Evolutionary conservation across 1,140 invertebrate species (phyloP).

Genomic region (Tribolium castaneum): DNA sequence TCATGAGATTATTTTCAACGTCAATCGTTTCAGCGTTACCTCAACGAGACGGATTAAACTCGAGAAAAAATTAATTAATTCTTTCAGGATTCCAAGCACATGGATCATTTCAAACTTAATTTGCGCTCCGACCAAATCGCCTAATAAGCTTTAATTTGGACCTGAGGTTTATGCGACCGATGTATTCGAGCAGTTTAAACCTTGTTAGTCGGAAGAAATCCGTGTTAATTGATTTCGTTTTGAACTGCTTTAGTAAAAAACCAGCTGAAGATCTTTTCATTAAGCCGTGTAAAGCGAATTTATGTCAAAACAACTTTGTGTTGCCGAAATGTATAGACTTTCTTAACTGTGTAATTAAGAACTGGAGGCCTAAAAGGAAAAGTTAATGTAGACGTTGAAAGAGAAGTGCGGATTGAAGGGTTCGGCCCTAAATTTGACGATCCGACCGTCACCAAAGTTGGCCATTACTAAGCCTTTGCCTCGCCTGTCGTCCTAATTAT

Average conservation of each 20-base stretch:
- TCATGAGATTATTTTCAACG: not conserved
- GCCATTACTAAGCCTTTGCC: constrained; percentile 18
- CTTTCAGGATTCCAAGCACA: not conserved
- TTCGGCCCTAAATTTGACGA: constrained; percentile 26
- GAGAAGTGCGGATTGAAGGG: constrained; percentile 8
- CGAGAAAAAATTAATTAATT: not conserved
- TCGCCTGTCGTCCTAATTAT: constrained; percentile 25
- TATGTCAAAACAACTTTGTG: constrained; percentile 10
- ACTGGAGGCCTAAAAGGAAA: constrained; percentile 9
- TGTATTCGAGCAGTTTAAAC: constrained; percentile 4
- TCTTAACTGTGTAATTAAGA: constrained; percentile 28
- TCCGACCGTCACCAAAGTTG: constrained; percentile 17
- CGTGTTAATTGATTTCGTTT: constrained; percentile 17
- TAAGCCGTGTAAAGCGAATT: constrained; percentile 9
- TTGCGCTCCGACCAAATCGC: not conserved
- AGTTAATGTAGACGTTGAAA: constrained; percentile 32
- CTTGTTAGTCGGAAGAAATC: constrained; percentile 14
- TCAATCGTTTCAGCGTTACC: not conserved
- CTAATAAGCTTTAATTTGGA: constrained; percentile 20
- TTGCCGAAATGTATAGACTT: constrained; percentile 12
- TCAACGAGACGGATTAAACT: not conserved
- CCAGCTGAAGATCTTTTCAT: constrained; percentile 5
- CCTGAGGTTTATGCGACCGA: constrained; percentile 7
- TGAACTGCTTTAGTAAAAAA: not conserved
- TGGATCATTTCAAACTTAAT: constrained; percentile 3